Base-by-base conservation (phyloP, 2,797 vertebrate genomes). In the Anguilla megastoma region DNA sequence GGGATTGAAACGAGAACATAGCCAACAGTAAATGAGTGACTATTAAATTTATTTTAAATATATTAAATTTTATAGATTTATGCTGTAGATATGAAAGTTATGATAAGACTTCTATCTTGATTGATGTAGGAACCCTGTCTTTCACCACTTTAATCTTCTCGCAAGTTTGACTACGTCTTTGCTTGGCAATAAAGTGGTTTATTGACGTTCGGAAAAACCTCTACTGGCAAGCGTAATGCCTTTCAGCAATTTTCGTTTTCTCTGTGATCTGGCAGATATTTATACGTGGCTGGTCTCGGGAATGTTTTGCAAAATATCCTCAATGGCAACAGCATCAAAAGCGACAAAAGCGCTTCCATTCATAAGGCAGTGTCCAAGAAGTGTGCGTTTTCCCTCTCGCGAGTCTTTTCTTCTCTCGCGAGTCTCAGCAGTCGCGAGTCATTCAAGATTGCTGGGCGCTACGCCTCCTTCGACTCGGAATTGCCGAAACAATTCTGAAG, bases 381-480 rank as follows among this genome's bases (percentile, higher is more conserved):
- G 5, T 71, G 9, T 71, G 69, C 69, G 2, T 79, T 79, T 33
- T 80, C 14, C 3, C 3, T 80, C 76, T 45, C 76, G 76, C 76
- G 36, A 74, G 30, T 74, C 27, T 74, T 54, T 50, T 52, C 45
- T 84, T 50, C 16, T 48, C 80, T 50, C 80, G 45, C 80, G 69
- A 74, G 69, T 74, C 69, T 74, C 69, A 74, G 69, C 69, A 74
- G 30, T 74, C 30, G 69, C 69, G 69, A 80, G 36, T 84, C 82
- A 87, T 85, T 85, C 84, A 85, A 56, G 50, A 36, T 27, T 10
- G 30, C 36, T 45, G 45, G 18, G 83, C 33, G 27, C 30, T 36
- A 58, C 52, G 84, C 30, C 84, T 58, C 52, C 84, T 14, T 60
- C 30, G 6, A 36, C 60, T 45, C 60, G 48, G 48, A 21, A 10